Base-by-base conservation (phyloP, 2,797 vertebrate species). In the Macropodus opercularis region DNA sequence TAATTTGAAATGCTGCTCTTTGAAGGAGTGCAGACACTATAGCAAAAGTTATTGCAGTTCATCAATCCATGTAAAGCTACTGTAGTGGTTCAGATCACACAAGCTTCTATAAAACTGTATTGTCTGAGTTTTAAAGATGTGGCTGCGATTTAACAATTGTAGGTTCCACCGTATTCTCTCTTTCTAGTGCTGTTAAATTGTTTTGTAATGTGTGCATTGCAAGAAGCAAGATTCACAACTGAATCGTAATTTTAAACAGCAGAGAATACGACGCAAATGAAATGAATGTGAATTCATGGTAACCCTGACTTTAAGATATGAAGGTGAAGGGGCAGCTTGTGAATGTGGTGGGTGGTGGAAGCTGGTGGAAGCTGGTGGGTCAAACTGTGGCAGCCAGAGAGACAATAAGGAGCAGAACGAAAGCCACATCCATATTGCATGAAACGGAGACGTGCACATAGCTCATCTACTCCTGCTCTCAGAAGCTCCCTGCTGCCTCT, bases 391-490 rank as follows among this genome's bases (percentile, higher is more conserved):
- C 75, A 63, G 71, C 23, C 12, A 19, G 38, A 49, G 49, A 77
- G 63, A 76, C 70, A 56, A 47, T 64, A 78, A 52, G 58, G 54
- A 39, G 44, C 41, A 17, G 41, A 62, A 63, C 41, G 35, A 72
- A 77, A 66, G 27, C 50, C 5, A 10, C 18, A 80, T 89, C 46
- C 69, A 85, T 85, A 84, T 84, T 87, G 35, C 43, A 89, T 85
- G 79, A 79, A 73, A 78, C 17, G 8, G 56, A 75, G 67, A 67
- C 46, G 18, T 49, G 31, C 69, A 77, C 63, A 66, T 47, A 47
- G 61, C 50, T 78, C 63, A 71, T 54, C 36, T 65, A 60, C 17
- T 39, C 52, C 40, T 17, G 41, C 34, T 41, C 68, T 67, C 49
- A 42, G 14, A 32, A 44, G 36, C 21, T 50, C 39, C 41, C 23